Conservation (phyloP, 1,140 invertebrate genomes). For the Ostrea edulis region DNA sequence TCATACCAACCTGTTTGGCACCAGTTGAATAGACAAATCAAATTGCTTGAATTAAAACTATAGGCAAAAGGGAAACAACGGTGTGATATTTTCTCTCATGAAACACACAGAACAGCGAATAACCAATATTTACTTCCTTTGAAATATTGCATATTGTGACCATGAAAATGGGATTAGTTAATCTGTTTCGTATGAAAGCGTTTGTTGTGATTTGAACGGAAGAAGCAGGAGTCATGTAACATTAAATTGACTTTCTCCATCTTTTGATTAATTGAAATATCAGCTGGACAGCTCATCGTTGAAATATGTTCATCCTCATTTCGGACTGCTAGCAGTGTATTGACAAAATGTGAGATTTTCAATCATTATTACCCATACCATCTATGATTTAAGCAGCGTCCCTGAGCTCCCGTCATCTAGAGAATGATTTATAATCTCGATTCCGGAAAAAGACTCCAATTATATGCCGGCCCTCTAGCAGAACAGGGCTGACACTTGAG, state of each 20-base stretch:
- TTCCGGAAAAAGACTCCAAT: slow-evolving; percentile 20
- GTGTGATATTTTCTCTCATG: no score
- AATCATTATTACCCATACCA: slow-evolving; percentile 1
- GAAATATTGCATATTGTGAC: background rate
- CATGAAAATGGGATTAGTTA: slow-evolving; percentile 5
- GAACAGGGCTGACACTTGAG: background rate
- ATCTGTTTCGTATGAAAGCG: background rate
- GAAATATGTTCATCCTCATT: slow-evolving; percentile 25
- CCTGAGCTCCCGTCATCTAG: background rate
- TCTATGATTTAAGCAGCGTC: slow-evolving; percentile 12
- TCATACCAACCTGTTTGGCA: no score
- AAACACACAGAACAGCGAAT: no score
- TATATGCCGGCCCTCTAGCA: background rate
- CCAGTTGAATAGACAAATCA: no score
- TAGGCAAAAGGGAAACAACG: no score
- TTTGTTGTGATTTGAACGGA: background rate
- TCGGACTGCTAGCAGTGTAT: slow-evolving; percentile 20
- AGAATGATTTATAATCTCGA: slow-evolving; percentile 10
- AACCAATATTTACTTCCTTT: background rate
- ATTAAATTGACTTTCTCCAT: slow-evolving; percentile 23
- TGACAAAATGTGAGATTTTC: slow-evolving; percentile 35
- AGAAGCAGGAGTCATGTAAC: background rate
- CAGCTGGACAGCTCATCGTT: slow-evolving; percentile 20
- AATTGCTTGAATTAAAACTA: no score
- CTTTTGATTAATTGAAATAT: slow-evolving; percentile 36